phyloP scores from a whole-genome alignment of 2,797 vertebrate genomes.

The Dipus sagitta region DNA sequence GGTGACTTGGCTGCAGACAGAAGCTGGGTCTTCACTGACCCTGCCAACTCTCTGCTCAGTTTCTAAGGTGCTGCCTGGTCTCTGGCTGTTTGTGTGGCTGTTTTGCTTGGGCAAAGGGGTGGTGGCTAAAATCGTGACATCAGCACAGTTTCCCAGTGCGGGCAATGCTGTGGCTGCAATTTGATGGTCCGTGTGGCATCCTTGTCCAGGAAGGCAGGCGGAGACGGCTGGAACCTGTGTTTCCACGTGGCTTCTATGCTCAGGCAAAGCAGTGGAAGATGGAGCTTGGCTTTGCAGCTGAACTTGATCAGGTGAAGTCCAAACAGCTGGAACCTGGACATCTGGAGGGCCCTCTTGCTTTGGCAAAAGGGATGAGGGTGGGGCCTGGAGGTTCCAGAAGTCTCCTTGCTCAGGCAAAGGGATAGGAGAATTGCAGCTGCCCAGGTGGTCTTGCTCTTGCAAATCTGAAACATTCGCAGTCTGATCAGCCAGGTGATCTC shows the following conservation, averaged over 20 bases:
- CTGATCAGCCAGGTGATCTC: not conserved
- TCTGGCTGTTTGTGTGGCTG: not conserved
- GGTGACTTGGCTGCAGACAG: not conserved
- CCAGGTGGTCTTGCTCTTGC: slow-evolving; percentile 10
- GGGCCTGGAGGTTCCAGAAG: not conserved
- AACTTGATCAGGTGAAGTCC: not conserved
- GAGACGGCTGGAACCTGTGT: not conserved
- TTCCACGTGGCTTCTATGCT: not conserved
- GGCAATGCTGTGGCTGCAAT: not conserved
- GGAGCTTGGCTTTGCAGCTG: not conserved
- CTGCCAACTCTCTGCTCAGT: not conserved
- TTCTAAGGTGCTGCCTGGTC: not conserved
- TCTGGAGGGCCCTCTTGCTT: not conserved
- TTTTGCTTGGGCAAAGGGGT: not conserved
- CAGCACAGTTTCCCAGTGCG: not conserved
- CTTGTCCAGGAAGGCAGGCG: not conserved
- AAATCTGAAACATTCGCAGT: not conserved
- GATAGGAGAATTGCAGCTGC: not conserved
- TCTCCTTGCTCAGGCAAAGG: not conserved
- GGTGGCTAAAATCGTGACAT: not conserved
- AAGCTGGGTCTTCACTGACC: not conserved
- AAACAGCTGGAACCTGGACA: not conserved
- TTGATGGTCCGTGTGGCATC: not conserved
- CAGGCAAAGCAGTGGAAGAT: not conserved
- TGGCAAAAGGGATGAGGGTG: not conserved